A percentile compares a stretch with the other conserved stretches of the same genome.
Evolutionary conservation across 2,888 invertebrate genomes (phyloP).

Genomic region (Hanleya hanleyi): DNA sequence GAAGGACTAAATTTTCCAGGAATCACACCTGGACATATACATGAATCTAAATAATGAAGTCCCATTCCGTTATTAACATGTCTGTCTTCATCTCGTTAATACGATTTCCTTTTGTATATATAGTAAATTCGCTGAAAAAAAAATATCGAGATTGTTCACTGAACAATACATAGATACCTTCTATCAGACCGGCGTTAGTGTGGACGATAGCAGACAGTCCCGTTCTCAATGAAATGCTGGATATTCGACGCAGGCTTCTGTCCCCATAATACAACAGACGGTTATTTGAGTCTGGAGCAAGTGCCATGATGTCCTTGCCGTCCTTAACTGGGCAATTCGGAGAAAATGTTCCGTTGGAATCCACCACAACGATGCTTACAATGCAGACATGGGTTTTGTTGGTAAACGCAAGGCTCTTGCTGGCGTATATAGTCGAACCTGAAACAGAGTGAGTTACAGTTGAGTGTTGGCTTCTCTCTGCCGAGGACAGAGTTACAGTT

Average conservation of each 20-base stretch:
- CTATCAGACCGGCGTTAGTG: not conserved
- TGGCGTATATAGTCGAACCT: not conserved
- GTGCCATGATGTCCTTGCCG: not conserved
- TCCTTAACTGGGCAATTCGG: not conserved
- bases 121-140: too few species aligned
- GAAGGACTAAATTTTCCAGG: too few species aligned
- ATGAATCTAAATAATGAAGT: too few species aligned
- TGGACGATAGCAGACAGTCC: not conserved
- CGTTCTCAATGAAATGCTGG: not conserved
- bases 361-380: not conserved
- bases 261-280: not conserved
- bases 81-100: too few species aligned
- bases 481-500: too few species aligned
- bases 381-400: not conserved
- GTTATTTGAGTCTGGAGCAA: not conserved
- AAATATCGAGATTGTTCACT: too few species aligned
- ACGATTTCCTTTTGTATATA: too few species aligned
- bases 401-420: not conserved
- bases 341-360: not conserved
- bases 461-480: too few species aligned
- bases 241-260: not conserved
- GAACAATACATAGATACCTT: too few species aligned
- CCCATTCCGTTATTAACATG: too few species aligned
- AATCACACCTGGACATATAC: too few species aligned
- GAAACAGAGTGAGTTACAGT: too few species aligned